Evolutionary conservation across 2,113 vertebrate species (phyloP), one percentile per base, ranked within the genome.

Genomic region (Bubo blakistoni): DNA sequence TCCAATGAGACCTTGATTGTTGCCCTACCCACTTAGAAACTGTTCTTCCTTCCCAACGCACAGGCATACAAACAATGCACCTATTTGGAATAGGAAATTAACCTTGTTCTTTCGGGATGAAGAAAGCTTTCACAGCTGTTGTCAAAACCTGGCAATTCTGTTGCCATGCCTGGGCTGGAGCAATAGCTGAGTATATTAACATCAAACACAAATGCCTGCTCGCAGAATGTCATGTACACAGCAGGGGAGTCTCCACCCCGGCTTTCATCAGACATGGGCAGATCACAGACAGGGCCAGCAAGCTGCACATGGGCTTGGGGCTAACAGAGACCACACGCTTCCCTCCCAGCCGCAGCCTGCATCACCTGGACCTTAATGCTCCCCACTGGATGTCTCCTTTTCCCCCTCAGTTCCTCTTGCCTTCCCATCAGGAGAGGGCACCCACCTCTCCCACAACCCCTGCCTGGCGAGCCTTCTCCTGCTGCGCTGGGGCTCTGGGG

Each of bases 401-500:
- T 82, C 1, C 11, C 38, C 16, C 26, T 70, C 1, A 0, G 21
- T 32, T 58, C 22, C n/a, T 78, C 32, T 32, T 22, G 57, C 52
- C 15, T 66, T 58, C 61, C 40, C 20, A 1, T 13, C 17, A 30
- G 81, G 40, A 73, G 54, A n/a, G 20, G 0, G 7, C 13, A 67
- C n/a, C 6, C 25, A 32, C 52, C 20, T 71, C 7, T 76, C 14
- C 40, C 40, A 4, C 2, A 5, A 34, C 58, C 46, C 47, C 47
- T 78, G 46, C 34, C 81, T 38, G 79, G 17, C 0, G 6, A 79
- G 27, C 38, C 71, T 44, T 4, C 32, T 63, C 22, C 62, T 55
- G 66, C 67, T 1, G 0, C 2, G 0, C 65, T 17, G 18, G 52
- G 17, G 21, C 59, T 67, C 25, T 0, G 0, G 19, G 22, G 19